These are phyloP conservation scores for Myiozetetes cayanensis DNA, from an alignment of 2,113 vertebrate species.

Conservation along the genomic window DNA sequence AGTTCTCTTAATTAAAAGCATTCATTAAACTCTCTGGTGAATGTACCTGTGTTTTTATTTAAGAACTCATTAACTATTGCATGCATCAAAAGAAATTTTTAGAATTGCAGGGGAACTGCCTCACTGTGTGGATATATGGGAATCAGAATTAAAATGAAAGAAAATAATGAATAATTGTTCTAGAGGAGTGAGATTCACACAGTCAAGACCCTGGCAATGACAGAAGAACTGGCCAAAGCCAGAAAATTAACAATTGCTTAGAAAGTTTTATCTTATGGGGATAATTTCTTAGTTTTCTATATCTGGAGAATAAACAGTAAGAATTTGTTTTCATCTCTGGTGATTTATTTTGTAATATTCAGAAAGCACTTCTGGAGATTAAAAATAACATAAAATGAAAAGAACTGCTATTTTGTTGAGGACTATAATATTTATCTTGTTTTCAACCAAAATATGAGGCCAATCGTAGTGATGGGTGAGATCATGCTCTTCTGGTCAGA, in stretches of 20 bases:
- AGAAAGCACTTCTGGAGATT: constrained; percentile 16
- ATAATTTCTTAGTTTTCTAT: neutral
- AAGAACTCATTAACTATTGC: constrained; percentile 20
- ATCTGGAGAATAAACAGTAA: neutral
- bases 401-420: constrained; percentile 2
- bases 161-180: constrained; percentile 6
- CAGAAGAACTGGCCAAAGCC: neutral
- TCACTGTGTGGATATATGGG: neutral
- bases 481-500: neutral
- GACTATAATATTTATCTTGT: neutral
- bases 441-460: neutral
- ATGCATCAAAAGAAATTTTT: constrained; percentile 3
- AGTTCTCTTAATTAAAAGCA: constrained; percentile 29
- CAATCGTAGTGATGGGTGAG: neutral
- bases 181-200: neutral
- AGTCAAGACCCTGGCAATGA: neutral
- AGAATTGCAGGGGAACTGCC: neutral
- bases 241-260: neutral
- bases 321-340: neutral
- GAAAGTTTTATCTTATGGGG: neutral
- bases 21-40: neutral
- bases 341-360: constrained; percentile 38
- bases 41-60: constrained; percentile 39
- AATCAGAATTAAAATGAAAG: constrained; percentile 12
- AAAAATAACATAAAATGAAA: constrained; percentile 49